A percentile compares a stretch with the other conserved stretches of the same genome.
Evolutionary conservation across 2,797 vertebrate genomes (phyloP).

Genomic region (Gymnodraco acuticeps): DNA sequence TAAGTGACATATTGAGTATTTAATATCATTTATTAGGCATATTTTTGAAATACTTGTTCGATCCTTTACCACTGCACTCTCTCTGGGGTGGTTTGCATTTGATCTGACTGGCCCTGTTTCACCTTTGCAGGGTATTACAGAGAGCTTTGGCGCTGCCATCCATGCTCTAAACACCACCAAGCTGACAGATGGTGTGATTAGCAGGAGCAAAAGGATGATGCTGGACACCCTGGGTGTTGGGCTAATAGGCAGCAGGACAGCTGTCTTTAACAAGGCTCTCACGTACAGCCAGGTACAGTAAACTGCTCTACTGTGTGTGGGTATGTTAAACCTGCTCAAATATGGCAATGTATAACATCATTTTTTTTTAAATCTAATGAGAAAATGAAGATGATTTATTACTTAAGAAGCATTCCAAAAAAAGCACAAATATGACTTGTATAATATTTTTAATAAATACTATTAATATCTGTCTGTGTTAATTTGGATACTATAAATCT

Average conservation of each 20-base stretch:
- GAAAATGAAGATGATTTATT: background rate
- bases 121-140: slow-evolving; percentile 88
- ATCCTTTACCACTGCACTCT: background rate
- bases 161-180: slow-evolving; percentile 84
- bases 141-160: slow-evolving; percentile 91
- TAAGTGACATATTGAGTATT: background rate
- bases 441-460: too few relatives aligned
- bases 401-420: too few relatives aligned
- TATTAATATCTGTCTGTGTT: too few relatives aligned
- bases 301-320: background rate
- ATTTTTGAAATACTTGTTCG: background rate
- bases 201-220: slow-evolving; percentile 95
- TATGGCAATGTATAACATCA: too few relatives aligned
- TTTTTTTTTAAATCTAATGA: too few relatives aligned
- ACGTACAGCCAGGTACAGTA: slow-evolving; percentile 90
- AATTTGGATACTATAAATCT: too few relatives aligned
- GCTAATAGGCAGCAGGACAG: slow-evolving; percentile 88
- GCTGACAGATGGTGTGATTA: slow-evolving; percentile 89
- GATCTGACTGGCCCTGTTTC: slow-evolving; percentile 19
- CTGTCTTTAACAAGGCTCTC: slow-evolving; percentile 89
- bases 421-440: too few relatives aligned
- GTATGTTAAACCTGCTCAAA: background rate
- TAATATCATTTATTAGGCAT: background rate
- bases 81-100: slow-evolving; percentile 20
- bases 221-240: slow-evolving; percentile 94